phyloP scores from a whole-genome alignment of 2,113 vertebrate genomes.

The Otocyon megalotis region DNA sequence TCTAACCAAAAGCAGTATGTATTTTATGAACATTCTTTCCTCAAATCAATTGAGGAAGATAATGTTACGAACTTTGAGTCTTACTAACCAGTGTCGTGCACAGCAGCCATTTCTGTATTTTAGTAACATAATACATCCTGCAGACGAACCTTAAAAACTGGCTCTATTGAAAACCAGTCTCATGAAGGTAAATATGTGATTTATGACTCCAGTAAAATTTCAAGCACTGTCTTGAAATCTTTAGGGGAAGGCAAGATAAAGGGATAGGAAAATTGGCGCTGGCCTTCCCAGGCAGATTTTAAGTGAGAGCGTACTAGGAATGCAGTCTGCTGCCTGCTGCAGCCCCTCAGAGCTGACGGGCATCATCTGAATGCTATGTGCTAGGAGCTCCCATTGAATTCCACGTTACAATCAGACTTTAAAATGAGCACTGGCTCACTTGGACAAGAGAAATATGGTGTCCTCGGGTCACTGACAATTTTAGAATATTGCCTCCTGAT shows the following conservation, averaged over 20 bases:
- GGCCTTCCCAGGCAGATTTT: slow-evolving; percentile 66
- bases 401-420: slow-evolving; percentile 68
- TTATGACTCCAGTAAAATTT: slow-evolving; percentile 81
- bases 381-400: slow-evolving; percentile 56
- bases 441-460: slow-evolving; percentile 28
- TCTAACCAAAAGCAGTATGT: slow-evolving; percentile 78
- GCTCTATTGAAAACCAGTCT: slow-evolving; percentile 81
- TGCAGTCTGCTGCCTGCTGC: slow-evolving; percentile 30
- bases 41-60: slow-evolving; percentile 83
- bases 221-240: slow-evolving; percentile 67
- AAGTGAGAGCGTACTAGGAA: slow-evolving; percentile 66
- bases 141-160: slow-evolving; percentile 78
- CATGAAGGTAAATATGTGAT: slow-evolving; percentile 80
- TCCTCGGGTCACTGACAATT: slow-evolving; percentile 66
- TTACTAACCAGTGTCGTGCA: slow-evolving; percentile 79
- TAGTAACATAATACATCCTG: slow-evolving; percentile 84
- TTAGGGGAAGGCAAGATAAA: slow-evolving; percentile 68
- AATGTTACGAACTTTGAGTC: slow-evolving; percentile 81
- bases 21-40: slow-evolving; percentile 85
- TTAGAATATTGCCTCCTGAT: slow-evolving; percentile 76
- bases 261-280: slow-evolving; percentile 66
- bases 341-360: slow-evolving; percentile 66
- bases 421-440: slow-evolving; percentile 72
- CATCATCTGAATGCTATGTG: not conserved
- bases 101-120: slow-evolving; percentile 83